These are phyloP conservation scores for Oreochromis spilurus DNA, from an alignment of 2,113 vertebrate species.

Conservation along the genomic window DNA sequence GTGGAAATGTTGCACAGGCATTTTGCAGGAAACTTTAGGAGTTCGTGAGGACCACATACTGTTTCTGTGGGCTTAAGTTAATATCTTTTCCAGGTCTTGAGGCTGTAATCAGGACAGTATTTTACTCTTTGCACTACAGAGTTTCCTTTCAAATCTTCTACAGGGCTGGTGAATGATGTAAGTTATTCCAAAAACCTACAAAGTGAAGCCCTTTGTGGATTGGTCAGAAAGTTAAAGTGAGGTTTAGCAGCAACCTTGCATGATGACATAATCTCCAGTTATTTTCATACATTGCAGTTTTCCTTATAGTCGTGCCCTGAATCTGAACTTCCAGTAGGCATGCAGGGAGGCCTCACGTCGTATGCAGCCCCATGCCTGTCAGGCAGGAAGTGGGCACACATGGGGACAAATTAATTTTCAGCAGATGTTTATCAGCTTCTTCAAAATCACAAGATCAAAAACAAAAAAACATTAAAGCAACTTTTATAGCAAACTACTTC, in stretches of 20 bases:
- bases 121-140: constrained; percentile 3
- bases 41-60: constrained; percentile 42
- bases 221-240: constrained; percentile 7
- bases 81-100: constrained; percentile 60
- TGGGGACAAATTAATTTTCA: constrained; percentile 34
- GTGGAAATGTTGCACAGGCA: constrained; percentile 49
- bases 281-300: background rate
- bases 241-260: background rate
- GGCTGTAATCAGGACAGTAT: constrained; percentile 50
- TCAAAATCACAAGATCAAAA: constrained; percentile 33
- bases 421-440: constrained; percentile 33
- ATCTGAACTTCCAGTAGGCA: background rate
- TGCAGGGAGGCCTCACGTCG: background rate
- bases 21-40: constrained; percentile 35
- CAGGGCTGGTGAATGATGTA: constrained; percentile 43
- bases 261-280: background rate
- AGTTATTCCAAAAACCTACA: constrained; percentile 45
- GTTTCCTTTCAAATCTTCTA: constrained; percentile 42
- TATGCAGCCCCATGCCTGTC: background rate
- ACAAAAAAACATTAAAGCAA: background rate
- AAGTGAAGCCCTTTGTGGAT: constrained; percentile 23
- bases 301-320: background rate
- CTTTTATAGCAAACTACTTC: background rate
- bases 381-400: constrained; percentile 35
- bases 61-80: constrained; percentile 35